Conservation (phyloP, 2,113 vertebrate species). For the Haplochromis vanheusdeni region DNA sequence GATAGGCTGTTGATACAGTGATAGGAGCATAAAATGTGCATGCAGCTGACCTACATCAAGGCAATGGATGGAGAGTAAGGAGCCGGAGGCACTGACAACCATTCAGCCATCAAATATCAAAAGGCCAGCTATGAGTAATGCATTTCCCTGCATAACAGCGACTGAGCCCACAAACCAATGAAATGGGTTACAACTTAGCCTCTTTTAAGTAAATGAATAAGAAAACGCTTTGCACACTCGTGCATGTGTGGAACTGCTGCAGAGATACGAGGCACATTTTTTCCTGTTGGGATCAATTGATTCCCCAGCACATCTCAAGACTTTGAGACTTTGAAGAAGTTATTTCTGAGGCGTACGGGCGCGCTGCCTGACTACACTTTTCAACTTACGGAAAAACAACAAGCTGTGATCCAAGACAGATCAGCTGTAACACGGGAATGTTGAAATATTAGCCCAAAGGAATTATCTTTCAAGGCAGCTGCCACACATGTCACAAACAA, state of each 20-base stretch:
- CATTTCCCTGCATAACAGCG: neutral
- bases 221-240: neutral
- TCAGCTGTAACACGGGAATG: neutral
- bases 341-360: neutral
- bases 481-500: neutral
- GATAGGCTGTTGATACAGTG: neutral
- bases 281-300: slow-evolving; percentile 49
- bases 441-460: neutral
- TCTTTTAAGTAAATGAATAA: neutral
- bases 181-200: neutral
- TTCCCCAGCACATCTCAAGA: slow-evolving; percentile 4
- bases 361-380: neutral
- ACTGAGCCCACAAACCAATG: neutral
- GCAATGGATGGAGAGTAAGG: slow-evolving; percentile 19
- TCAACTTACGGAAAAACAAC: neutral
- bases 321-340: slow-evolving; percentile 1
- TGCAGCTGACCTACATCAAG: slow-evolving; percentile 46
- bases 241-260: neutral
- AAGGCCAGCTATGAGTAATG: slow-evolving; percentile 40
- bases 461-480: neutral
- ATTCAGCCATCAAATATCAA: slow-evolving; percentile 50
- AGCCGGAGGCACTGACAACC: slow-evolving; percentile 31
- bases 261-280: neutral
- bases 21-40: neutral
- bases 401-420: neutral